phyloP scores from a whole-genome alignment of 2,797 vertebrate genomes.

The Phrynocephalus forsythii region DNA sequence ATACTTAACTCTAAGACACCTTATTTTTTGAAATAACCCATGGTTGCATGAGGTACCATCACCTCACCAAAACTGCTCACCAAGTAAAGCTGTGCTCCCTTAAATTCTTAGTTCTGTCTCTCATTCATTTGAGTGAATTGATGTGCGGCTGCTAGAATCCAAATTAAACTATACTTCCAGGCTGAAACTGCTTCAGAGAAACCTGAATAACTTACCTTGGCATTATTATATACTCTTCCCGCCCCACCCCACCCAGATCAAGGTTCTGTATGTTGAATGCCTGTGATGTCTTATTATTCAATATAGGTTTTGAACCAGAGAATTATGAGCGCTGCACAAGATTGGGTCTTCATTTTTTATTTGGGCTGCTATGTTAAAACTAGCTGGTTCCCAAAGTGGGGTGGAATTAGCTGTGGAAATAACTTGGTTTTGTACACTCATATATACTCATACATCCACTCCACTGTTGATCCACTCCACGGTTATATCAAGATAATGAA shows the following conservation, averaged over 20 bases:
- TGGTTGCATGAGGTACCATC: neutral
- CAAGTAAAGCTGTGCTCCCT: too few species aligned
- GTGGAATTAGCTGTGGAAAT: neutral
- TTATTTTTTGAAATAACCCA: neutral
- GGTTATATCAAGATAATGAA: neutral
- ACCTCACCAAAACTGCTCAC: neutral
- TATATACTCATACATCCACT: neutral
- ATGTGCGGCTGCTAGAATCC: neutral
- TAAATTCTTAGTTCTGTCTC: neutral
- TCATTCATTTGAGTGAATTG: neutral
- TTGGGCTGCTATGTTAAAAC: neutral
- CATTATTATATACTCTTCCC: neutral
- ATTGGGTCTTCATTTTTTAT: neutral
- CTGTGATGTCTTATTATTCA: neutral
- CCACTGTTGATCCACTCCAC: neutral
- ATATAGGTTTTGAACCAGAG: neutral
- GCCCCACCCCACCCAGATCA: too few species aligned
- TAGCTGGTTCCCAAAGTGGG: neutral
- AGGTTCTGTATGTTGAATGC: neutral
- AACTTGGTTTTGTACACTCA: neutral
- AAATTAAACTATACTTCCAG: neutral
- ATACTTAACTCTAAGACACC: neutral
- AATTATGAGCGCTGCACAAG: neutral
- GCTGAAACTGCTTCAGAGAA: neutral
- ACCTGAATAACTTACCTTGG: neutral